These are phyloP conservation scores for Chalcosyrphus nemorum DNA, from an alignment of 2,888 invertebrate species.

Conservation along the genomic window DNA sequence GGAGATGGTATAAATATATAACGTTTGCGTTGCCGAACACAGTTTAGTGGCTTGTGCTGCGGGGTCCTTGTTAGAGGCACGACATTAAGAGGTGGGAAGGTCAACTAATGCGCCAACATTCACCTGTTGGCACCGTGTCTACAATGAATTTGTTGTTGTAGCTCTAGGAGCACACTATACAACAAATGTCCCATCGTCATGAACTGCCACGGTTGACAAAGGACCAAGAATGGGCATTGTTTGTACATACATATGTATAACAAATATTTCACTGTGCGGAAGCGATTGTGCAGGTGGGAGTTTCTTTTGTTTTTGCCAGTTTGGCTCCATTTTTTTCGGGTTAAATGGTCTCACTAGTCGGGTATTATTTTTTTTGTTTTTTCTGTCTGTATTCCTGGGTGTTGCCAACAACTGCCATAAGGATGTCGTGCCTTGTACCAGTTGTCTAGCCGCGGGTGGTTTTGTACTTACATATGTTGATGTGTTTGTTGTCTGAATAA, in stretches of 20 bases:
- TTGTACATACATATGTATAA: no score
- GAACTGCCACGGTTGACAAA: conserved; percentile 31
- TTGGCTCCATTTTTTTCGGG: conserved; percentile 3
- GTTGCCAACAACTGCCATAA: conserved; percentile 35
- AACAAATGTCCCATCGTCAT: conserved; percentile 34
- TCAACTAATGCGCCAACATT: conserved; percentile 63
- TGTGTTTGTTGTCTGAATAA: conserved; percentile 6
- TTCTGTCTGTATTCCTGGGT: conserved; percentile 23
- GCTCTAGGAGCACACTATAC: conserved; percentile 26
- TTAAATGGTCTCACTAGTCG: conserved; percentile 20
- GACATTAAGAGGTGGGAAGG: conserved; percentile 43
- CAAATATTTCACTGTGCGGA: conserved; percentile 1
- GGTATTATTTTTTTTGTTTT: neutral
- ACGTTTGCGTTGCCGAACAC: conserved; percentile 8
- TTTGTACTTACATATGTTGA: neutral
- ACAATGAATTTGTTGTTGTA: conserved; percentile 43
- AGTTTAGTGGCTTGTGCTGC: conserved; percentile 18
- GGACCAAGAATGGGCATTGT: neutral
- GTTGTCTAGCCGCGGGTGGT: conserved; percentile 54
- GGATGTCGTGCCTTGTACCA: conserved; percentile 56
- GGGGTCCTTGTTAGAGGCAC: conserved; percentile 8
- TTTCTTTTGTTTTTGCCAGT: conserved; percentile 7
- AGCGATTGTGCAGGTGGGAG: neutral
- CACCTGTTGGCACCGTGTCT: conserved; percentile 65
- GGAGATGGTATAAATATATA: conserved; percentile 27